Evolutionary conservation across 1,140 invertebrate genomes (phyloP).

Genomic region (Aphelinus certus): DNA sequence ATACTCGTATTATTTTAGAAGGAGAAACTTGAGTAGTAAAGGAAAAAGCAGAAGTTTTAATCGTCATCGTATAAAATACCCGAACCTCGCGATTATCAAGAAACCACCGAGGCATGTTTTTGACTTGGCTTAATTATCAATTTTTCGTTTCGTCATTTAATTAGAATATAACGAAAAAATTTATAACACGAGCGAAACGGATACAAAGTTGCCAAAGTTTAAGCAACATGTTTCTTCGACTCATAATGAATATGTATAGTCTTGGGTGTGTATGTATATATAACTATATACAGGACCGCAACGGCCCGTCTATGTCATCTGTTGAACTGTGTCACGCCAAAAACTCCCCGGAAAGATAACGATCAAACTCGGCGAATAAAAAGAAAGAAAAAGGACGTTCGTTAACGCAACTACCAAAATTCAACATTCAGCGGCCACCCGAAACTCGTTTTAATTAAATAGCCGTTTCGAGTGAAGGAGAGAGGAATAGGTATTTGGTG

Average conservation of each 20-base stretch:
- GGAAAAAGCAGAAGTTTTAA: too few species aligned
- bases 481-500: slow-evolving; percentile 18
- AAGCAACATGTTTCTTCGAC: slow-evolving; percentile 21
- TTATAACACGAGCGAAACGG: slow-evolving; percentile 21
- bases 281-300: background rate
- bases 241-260: slow-evolving; percentile 39
- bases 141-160: slow-evolving; percentile 23
- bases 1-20: too few species aligned
- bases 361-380: slow-evolving; percentile 34
- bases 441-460: slow-evolving; percentile 44
- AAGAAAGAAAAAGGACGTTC: slow-evolving; percentile 24
- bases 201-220: slow-evolving; percentile 19
- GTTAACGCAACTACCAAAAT: slow-evolving; percentile 34
- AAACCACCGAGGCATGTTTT: too few species aligned
- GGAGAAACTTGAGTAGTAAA: too few species aligned
- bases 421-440: slow-evolving; percentile 29
- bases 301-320: slow-evolving; percentile 38
- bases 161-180: slow-evolving; percentile 28
- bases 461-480: slow-evolving; percentile 36
- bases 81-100: too few species aligned
- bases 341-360: slow-evolving; percentile 33
- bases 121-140: too few species aligned
- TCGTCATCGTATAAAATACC: too few species aligned
- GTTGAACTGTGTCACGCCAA: slow-evolving; percentile 37
- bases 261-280: slow-evolving; percentile 1